These are phyloP conservation scores for Morelia viridis DNA, from an alignment of 2,797 vertebrate genomes.

Conservation along the genomic window DNA sequence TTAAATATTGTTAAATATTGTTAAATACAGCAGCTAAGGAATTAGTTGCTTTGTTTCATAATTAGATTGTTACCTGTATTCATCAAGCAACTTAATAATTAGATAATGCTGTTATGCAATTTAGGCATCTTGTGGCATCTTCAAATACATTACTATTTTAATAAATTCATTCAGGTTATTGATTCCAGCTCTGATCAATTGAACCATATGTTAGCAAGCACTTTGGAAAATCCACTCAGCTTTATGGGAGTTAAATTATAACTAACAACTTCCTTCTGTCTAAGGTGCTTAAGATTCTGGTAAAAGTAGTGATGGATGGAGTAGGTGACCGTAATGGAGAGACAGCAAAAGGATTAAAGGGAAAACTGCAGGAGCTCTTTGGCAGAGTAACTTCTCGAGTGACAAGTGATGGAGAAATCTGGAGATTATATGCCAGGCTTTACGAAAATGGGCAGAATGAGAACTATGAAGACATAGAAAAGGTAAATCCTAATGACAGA, in stretches of 20 bases:
- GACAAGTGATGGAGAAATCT: conserved; percentile 82
- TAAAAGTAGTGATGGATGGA: conserved; percentile 80
- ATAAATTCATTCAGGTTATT: neutral
- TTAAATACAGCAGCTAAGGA: neutral
- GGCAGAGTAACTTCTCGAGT: conserved; percentile 86
- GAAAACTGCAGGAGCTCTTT: conserved; percentile 85
- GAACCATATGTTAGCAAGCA: neutral
- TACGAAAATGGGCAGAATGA: conserved; percentile 81
- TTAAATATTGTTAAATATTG: neutral
- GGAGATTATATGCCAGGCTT: conserved; percentile 86
- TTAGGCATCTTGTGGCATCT: neutral
- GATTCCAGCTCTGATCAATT: neutral
- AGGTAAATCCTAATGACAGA: conserved; percentile 71
- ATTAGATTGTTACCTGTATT: neutral
- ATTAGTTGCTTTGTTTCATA: neutral
- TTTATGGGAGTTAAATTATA: neutral
- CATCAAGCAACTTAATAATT: neutral
- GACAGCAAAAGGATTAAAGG: conserved; percentile 66
- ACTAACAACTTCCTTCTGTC: conserved; percentile 25
- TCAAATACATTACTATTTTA: neutral
- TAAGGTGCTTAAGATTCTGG: conserved; percentile 89
- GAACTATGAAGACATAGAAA: conserved; percentile 83
- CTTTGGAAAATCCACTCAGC: neutral
- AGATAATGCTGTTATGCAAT: neutral
- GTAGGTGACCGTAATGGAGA: conserved; percentile 77